Percentiles rank a stretch among this genome's conserved stretches.
These are phyloP conservation scores for Artemia sinica DNA, from an alignment of 2,888 invertebrate genomes.

Conservation along the genomic window DNA sequence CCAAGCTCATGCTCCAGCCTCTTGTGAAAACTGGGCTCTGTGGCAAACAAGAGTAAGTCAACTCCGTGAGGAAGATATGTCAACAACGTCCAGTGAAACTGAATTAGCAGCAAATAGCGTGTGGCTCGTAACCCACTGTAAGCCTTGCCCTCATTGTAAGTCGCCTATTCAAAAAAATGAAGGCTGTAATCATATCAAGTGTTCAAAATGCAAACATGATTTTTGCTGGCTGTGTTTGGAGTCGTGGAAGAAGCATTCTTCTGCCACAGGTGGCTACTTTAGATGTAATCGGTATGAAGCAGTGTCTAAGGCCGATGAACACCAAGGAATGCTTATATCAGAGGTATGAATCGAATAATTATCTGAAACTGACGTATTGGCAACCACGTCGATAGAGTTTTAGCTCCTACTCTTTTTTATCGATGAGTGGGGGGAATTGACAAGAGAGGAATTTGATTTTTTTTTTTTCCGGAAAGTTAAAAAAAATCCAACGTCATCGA, in stretches of 20 bases:
- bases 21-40: constrained; percentile 44
- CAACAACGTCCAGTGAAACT: constrained; percentile 36
- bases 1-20: constrained; percentile 14
- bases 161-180: constrained; percentile 53
- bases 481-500: too few species aligned
- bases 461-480: too few species aligned
- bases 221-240: constrained; percentile 56
- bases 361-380: too few species aligned
- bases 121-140: constrained; percentile 51
- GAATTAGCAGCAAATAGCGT: constrained; percentile 46
- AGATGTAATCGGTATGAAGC: constrained; percentile 46
- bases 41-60: constrained; percentile 44
- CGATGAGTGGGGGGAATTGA: too few species aligned
- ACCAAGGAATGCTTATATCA: constrained; percentile 39
- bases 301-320: constrained; percentile 44
- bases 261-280: constrained; percentile 50
- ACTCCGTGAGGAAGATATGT: constrained; percentile 44
- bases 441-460: too few species aligned
- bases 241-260: constrained; percentile 50
- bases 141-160: constrained; percentile 50
- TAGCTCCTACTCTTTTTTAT: too few species aligned
- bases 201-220: constrained; percentile 51
- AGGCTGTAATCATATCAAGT: constrained; percentile 54
- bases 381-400: too few species aligned
- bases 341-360: constrained; percentile 32